These are phyloP conservation scores for Calliphora vomitoria DNA, from an alignment of 2,888 invertebrate species.

Conservation along the genomic window DNA sequence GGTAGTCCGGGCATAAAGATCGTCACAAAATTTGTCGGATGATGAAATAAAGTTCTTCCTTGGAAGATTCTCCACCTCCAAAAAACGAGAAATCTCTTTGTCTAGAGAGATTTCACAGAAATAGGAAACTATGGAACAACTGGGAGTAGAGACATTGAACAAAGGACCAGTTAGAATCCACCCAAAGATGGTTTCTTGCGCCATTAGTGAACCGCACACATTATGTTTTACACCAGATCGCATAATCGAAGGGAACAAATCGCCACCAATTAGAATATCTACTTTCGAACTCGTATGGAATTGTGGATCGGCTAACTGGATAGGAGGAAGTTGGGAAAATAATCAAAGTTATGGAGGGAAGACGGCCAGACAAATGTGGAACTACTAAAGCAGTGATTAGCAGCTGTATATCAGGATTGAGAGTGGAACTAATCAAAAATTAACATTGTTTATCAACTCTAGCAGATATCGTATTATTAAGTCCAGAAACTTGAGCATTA, in stretches of 20 bases:
- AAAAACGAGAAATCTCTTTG: too few species aligned
- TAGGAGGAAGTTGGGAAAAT: neutral
- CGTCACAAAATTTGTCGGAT: too few species aligned
- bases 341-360: neutral
- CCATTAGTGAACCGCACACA: slow-evolving; percentile 28
- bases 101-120: too few species aligned
- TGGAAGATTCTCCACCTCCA: too few species aligned
- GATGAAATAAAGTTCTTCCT: too few species aligned
- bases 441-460: slow-evolving; percentile 17
- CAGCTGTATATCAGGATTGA: neutral
- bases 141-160: neutral
- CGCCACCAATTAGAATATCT: slow-evolving; percentile 28
- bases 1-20: too few species aligned
- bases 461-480: slow-evolving; percentile 42
- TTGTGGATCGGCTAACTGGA: neutral
- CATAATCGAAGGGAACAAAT: neutral
- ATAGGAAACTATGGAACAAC: neutral
- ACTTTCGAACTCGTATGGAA: slow-evolving; percentile 8
- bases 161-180: slow-evolving; percentile 52
- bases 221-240: neutral
- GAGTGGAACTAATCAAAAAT: neutral
- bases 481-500: slow-evolving; percentile 35
- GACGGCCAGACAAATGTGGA: neutral
- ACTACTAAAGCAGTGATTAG: slow-evolving; percentile 11
- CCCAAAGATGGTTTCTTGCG: slow-evolving; percentile 56